Percentiles rank a stretch among this genome's conserved stretches.
These are phyloP conservation scores for Clanis bilineata DNA, from an alignment of 2,888 invertebrate species.

Conservation along the genomic window DNA sequence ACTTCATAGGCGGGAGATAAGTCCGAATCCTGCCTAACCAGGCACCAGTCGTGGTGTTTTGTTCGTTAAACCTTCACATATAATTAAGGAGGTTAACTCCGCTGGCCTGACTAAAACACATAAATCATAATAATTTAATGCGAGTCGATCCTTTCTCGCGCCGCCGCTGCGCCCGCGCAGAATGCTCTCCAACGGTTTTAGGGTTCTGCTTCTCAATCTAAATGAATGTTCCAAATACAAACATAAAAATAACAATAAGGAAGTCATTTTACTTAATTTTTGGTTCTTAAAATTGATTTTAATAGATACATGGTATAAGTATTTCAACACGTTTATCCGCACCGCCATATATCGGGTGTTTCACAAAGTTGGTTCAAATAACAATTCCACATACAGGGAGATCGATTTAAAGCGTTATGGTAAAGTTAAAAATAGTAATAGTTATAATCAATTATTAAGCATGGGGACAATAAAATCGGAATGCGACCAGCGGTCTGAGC, in stretches of 20 bases:
- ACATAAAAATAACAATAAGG: not conserved
- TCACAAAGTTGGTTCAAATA: too few species aligned
- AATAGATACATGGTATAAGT: not conserved
- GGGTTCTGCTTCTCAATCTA: constrained; percentile 22
- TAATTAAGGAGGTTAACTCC: constrained; percentile 70
- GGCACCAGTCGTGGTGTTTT: constrained; percentile 50
- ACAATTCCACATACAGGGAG: too few species aligned
- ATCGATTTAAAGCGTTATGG: too few species aligned
- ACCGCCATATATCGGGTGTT: too few species aligned
- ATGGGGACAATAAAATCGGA: too few species aligned
- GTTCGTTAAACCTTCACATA: constrained; percentile 72
- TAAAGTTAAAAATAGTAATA: too few species aligned
- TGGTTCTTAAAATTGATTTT: not conserved
- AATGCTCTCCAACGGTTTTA: constrained; percentile 35
- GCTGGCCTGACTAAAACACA: constrained; percentile 68
- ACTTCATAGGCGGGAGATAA: constrained; percentile 17
- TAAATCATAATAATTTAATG: constrained; percentile 82
- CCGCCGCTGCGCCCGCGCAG: constrained; percentile 36
- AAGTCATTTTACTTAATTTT: not conserved
- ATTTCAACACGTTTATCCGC: too few species aligned
- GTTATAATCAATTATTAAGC: too few species aligned
- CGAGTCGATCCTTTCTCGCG: constrained; percentile 62
- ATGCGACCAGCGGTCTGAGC: too few species aligned
- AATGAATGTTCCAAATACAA: not conserved
- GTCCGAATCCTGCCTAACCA: constrained; percentile 32